Base-by-base conservation (phyloP, 1,140 invertebrate genomes). In the Liolophura sinensis region DNA sequence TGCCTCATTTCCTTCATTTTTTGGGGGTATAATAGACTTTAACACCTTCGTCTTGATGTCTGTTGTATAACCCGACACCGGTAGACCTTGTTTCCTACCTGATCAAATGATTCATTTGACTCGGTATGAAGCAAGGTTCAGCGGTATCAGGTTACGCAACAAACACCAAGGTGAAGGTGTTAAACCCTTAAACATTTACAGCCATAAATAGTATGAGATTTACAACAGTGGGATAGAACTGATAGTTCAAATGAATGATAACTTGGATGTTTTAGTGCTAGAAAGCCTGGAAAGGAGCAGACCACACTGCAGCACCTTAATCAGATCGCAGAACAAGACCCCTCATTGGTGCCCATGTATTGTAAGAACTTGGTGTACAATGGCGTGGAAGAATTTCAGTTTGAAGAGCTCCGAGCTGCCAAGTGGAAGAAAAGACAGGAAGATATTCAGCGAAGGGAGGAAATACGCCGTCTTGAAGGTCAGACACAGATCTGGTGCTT, bases 371-470 rank as follows among this genome's bases (percentile, higher is more conserved):
- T 85, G 73, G 76, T 87, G 0, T 88, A 87, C 73, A 77, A 77
- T 62, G 87, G 87, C 0, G 78, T 77, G 4, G 81, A 82, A 54
- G 88, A 89, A 73, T 87, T 87, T 65, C 84, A 82, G 31, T 85
- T 89, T 76, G 88, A 89, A 77, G 88, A 89, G 76, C 66, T 89
- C 4, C 72, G 85, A 65, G 86, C 84, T 56, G 79, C 78, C 14
- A 64, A 65, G 27, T 82, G 76, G 77, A 70, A 72, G 25, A 56
- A 49, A 20, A 71, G 74, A 49, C 31, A 65, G 47, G 68, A 77
- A 61, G 65, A 78, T 40, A 61, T 68, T 48, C 52, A 63, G 48
- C 62, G 68, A 54, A 47, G 62, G 40, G 62, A 72, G 46, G 66
- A 77, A 40, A 40, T 40, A 40, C 31, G 31, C 9, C 31, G 31